Conservation (phyloP, 2,888 invertebrate genomes). For the Plagiodera versicolora region DNA sequence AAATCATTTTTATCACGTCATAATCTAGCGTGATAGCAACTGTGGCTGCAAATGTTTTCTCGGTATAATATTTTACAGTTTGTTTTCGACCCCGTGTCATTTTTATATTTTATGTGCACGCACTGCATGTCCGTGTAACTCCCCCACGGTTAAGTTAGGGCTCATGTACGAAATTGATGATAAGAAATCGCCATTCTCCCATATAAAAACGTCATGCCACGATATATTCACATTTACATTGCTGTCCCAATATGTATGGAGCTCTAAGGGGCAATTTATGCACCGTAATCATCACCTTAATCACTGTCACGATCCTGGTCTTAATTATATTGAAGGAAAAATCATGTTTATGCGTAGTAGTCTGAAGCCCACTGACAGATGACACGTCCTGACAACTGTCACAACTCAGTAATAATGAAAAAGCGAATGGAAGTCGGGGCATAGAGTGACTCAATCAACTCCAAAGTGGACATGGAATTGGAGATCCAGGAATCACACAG, state of each 20-base stretch:
- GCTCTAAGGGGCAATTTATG: too few relatives aligned
- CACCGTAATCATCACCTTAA: too few relatives aligned
- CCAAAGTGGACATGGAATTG: slow-evolving; percentile 9
- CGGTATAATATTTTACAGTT: slow-evolving; percentile 37
- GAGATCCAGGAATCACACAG: slow-evolving; percentile 29
- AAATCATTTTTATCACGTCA: slow-evolving; percentile 32
- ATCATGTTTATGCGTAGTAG: too few relatives aligned
- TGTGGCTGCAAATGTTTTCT: slow-evolving; percentile 34
- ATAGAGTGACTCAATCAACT: slow-evolving; percentile 14
- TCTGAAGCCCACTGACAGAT: too few relatives aligned
- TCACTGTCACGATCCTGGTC: too few relatives aligned
- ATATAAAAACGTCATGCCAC: background rate
- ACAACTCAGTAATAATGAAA: too few relatives aligned
- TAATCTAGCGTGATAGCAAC: slow-evolving; percentile 34
- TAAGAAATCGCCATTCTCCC: slow-evolving; percentile 7
- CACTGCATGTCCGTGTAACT: slow-evolving; percentile 23
- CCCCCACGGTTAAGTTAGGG: slow-evolving; percentile 10
- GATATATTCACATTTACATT: background rate
- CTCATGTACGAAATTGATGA: background rate
- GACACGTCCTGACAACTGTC: background rate
- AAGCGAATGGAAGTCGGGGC: too few relatives aligned
- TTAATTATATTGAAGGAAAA: too few relatives aligned
- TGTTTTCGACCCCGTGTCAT: slow-evolving; percentile 36
- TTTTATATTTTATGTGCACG: slow-evolving; percentile 38
- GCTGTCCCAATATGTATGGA: background rate